Base-by-base conservation (phyloP, 2,888 invertebrate genomes). In the Sesia apiformis region DNA sequence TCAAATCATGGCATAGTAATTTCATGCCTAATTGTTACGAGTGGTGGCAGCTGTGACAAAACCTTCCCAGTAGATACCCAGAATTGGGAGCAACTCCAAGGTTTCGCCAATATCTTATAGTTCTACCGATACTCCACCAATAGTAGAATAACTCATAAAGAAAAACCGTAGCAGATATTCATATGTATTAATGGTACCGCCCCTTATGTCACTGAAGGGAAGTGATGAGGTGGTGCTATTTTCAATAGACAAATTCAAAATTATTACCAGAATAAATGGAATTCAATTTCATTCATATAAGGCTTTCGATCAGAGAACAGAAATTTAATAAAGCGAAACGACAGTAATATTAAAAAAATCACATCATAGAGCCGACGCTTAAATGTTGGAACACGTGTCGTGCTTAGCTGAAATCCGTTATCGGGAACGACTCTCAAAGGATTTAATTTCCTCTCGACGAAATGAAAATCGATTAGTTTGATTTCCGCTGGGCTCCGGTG, bases 401-500 rank as follows among this genome's bases (percentile, higher is more conserved):
- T 77, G 81, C 81, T 84, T 81, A 84, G 79, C 75, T 76, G 76
- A 79, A 84, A 82, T 81, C 81, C 82, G 83, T 79, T 86, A 86
- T 87, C 85, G 81, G 65, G 78, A 74, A 74, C 80, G 80, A 76
- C 76, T 84, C 84, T 82, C 85, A 87, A 88, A 88, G 87, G 88
- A 87, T 89, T 89, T 88, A 89, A 89, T 89, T 89, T 89, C 89
- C 89, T 86, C 86, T 76, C 79, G 76, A 69, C 76, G 78, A 81
- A 88, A 89, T 86, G 88, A 85, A 84, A 88, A 88, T 88, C 88
- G 89, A 89, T 89, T 88, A 88, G 88, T 86, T 88, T 77, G 81
- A 88, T 88, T 86, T 89, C 89, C 89, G 84, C 69, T 67, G 78
- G 74, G 50, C 50, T 76, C 65, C 73, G 74, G 72, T 74, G 75